Conservation (phyloP, 2,113 vertebrate species). For the Lota lota region DNA sequence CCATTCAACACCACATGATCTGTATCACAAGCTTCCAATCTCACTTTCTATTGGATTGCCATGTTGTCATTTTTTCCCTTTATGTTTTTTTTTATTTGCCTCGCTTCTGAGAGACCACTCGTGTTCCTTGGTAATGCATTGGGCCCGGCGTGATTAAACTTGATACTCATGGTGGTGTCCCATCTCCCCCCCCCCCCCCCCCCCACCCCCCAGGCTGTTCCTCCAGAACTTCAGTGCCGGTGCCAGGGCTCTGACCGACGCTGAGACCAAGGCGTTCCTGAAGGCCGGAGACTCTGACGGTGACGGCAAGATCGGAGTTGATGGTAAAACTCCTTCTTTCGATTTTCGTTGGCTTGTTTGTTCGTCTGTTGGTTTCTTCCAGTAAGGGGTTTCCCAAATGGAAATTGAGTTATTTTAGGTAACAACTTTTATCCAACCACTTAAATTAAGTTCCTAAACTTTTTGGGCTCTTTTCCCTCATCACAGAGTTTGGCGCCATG, state of each 20-base stretch:
- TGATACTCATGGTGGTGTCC: too few species aligned
- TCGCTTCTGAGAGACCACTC: too few species aligned
- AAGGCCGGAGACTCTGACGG: conserved; percentile 76
- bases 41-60: not conserved
- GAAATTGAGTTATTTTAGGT: too few species aligned
- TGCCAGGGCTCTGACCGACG: conserved; percentile 73
- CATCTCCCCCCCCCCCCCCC: too few species aligned
- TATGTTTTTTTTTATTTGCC: too few species aligned
- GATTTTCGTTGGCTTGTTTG: not conserved
- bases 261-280: conserved; percentile 74
- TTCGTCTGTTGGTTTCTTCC: not conserved
- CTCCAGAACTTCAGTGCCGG: conserved; percentile 75
- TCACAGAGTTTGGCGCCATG: conserved; percentile 76
- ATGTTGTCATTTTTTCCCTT: too few species aligned
- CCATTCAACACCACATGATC: not conserved
- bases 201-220: conserved; percentile 63
- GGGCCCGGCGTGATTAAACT: too few species aligned
- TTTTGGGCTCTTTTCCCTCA: conserved; percentile 15
- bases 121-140: too few species aligned
- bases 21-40: not conserved
- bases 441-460: not conserved
- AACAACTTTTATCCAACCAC: too few species aligned
- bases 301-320: conserved; percentile 80
- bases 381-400: not conserved
- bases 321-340: conserved; percentile 58